Base-by-base conservation (phyloP, 2,888 invertebrate genomes). In the Litoditis marina region DNA sequence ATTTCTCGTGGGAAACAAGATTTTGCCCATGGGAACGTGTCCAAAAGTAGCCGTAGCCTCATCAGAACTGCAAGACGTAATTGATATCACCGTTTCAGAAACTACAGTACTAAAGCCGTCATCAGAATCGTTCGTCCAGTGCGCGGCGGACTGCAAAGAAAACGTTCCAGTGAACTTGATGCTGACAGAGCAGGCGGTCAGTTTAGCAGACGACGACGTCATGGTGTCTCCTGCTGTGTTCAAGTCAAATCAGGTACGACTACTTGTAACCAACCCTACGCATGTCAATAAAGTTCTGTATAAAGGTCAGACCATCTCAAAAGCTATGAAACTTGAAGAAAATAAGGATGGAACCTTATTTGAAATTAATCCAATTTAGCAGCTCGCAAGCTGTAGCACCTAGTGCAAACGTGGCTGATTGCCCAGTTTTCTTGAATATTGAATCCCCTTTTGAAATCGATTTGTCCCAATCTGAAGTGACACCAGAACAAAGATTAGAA, bases 71-170 rank as follows among this genome's bases (percentile, higher is more conserved):
- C n/a, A 30, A 8, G 28, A 28, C n/a, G 32, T 32, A 13, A 39
- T 47, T 46, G 31, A 16, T 5, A 19, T 55, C 1, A 36, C 44
- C 13, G 39, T 56, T 1, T 1, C n/a, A 13, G 19, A 7, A 4
- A 52, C 47, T 8, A 63, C 63, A 5, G 19, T 59, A 0, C 44
- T 60, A 1, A 54, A 54, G 1, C 34, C 63, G 0, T 11, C 32
- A 2, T 49, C 59, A 1, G 63, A 63, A 28, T 4, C 31, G 2
- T 63, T 53, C 50, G 54, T 60, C 1, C 42, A 49, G 22, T 63
- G 63, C 28, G 25, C n/a, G 13, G 25, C 22, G n/a, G n/a, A n/a
- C n/a, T n/a, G n/a, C 11, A n/a, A 39, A 39, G 13, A 13, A n/a
- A 39, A 39, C n/a, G n/a, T n/a, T 13, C 39, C 11, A n/a, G 39